A percentile compares a stretch with the other conserved stretches of the same genome.
Conservation (phyloP, 2,888 invertebrate species). For the Orthosia gracilis region DNA sequence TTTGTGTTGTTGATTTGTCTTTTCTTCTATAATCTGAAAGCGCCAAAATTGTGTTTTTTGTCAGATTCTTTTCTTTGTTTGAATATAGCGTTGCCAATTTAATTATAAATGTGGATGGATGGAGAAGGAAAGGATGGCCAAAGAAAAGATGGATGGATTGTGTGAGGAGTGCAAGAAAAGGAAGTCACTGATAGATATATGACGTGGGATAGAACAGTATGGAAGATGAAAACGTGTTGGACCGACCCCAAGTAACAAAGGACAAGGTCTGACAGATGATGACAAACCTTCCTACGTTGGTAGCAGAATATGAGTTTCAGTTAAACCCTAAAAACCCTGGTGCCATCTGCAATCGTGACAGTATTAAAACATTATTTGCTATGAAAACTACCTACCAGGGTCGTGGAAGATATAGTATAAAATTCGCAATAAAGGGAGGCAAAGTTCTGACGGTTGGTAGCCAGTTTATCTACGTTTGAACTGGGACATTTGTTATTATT, state of each 20-base stretch:
- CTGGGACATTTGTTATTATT: conserved; percentile 71
- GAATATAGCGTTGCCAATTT: too few species aligned
- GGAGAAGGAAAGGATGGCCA: too few species aligned
- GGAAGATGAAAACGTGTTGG: too few species aligned
- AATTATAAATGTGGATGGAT: too few species aligned
- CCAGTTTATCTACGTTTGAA: conserved; percentile 68
- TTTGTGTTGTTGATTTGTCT: not conserved
- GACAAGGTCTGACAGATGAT: too few species aligned
- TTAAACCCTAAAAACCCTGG: not conserved
- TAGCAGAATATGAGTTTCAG: too few species aligned
- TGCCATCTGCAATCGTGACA: not conserved
- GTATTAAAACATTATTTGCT: conserved; percentile 3
- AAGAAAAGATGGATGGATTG: too few species aligned
- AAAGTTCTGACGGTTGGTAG: conserved; percentile 65
- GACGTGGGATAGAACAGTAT: too few species aligned
- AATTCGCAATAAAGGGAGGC: conserved; percentile 57
- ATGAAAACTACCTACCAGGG: not conserved
- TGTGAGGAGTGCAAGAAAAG: too few species aligned
- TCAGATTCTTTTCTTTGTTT: not conserved
- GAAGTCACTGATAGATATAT: too few species aligned
- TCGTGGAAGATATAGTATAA: conserved; percentile 53
- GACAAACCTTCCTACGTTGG: too few species aligned
- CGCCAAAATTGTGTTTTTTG: not conserved
- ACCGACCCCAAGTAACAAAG: too few species aligned
- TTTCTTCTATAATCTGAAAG: not conserved